These are phyloP conservation scores for human DNA, from an alignment of 2,113 vertebrate species.

Conservation along the genomic window GRCh38 chr13:94005001-94005500, in stretches of 20 bases:
- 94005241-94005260: background rate
- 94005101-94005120: background rate
- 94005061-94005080: background rate
- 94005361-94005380: background rate
- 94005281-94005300: background rate
- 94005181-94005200: slow-evolving; percentile 20
- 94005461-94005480: background rate
- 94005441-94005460: background rate
- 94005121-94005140: background rate
- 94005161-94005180: background rate
- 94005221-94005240: background rate
- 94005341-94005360: background rate
- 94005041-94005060: no score
- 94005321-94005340: background rate
- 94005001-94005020: no score
- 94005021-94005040: no score
- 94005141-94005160: background rate
- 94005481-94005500: background rate
- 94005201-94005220: background rate
- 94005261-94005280: background rate
- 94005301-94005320: background rate
- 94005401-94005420: background rate
- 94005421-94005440: background rate
- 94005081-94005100: background rate
- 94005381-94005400: background rate